Percentiles rank a stretch among this genome's conserved stretches.
These are phyloP conservation scores for Zapus hudsonius DNA, from an alignment of 2,113 vertebrate genomes.

Conservation along the genomic window DNA sequence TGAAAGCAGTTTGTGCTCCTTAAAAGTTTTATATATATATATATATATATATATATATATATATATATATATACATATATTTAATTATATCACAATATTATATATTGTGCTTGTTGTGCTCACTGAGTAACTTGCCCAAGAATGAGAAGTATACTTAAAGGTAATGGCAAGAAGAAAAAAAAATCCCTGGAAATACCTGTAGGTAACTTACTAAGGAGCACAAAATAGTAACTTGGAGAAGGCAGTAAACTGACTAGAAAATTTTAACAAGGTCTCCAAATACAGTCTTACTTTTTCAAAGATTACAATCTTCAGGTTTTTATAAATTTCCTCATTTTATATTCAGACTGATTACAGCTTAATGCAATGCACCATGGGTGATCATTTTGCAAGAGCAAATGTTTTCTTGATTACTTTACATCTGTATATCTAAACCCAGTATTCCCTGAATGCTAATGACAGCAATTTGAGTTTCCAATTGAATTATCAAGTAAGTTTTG, in stretches of 20 bases:
- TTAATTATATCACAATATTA: too few relatives aligned
- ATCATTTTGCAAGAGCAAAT: neutral
- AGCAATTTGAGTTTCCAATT: neutral
- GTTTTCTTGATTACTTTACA: constrained; percentile 47
- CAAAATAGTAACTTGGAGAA: neutral
- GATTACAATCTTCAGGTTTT: neutral
- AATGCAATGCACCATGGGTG: neutral
- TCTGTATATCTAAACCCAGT: neutral
- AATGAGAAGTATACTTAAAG: neutral
- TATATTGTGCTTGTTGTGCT: neutral
- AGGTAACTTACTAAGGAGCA: neutral
- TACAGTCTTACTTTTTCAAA: neutral
- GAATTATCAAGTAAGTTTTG: neutral
- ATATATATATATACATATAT: too few relatives aligned
- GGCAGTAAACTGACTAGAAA: neutral
- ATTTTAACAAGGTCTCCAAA: neutral
- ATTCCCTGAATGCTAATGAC: neutral
- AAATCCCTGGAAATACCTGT: neutral
- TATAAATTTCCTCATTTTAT: neutral
- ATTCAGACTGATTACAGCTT: neutral
- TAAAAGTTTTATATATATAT: neutral
- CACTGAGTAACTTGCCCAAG: neutral
- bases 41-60: too few relatives aligned
- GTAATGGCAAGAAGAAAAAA: neutral
- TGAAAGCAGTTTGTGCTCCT: neutral